Conservation (phyloP, 2,113 vertebrate genomes). For the Psittacula cyanocephala region DNA sequence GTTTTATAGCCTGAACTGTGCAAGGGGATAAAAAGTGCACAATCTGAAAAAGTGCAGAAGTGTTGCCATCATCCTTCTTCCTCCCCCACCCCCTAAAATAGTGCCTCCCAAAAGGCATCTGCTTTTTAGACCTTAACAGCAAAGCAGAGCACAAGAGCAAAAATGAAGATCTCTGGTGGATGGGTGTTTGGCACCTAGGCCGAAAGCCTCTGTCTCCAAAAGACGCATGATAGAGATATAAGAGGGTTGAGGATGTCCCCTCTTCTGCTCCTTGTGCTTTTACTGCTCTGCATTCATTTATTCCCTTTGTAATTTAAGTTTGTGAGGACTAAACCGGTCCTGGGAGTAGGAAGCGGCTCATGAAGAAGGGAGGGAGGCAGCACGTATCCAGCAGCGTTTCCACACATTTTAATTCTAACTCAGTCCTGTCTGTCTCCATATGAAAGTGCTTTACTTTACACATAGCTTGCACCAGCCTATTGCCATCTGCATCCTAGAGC, state of each 20-base stretch:
- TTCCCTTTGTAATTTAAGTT: not conserved
- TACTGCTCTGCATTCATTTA: not conserved
- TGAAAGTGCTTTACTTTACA: not conserved
- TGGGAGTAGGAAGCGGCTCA: not conserved
- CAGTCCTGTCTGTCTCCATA: not conserved
- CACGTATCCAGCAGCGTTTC: not conserved
- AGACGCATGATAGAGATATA: not conserved
- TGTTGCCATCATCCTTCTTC: not conserved
- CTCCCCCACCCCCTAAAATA: not conserved
- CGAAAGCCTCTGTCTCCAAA: not conserved
- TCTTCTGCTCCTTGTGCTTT: not conserved
- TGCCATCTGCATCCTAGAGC: not conserved
- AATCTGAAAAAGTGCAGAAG: not conserved
- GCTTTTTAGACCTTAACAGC: not conserved
- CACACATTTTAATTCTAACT: not conserved
- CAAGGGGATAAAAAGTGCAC: not conserved
- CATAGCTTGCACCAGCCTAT: not conserved
- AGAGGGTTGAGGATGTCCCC: not conserved
- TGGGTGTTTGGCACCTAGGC: not conserved
- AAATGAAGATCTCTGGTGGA: not conserved
- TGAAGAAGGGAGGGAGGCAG: not conserved
- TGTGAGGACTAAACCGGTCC: not conserved
- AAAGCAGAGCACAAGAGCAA: not conserved
- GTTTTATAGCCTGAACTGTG: slow-evolving; percentile 35
- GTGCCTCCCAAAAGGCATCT: not conserved